Evolutionary conservation across 2,888 invertebrate genomes (phyloP).

Genomic region (Apamea monoglypha): DNA sequence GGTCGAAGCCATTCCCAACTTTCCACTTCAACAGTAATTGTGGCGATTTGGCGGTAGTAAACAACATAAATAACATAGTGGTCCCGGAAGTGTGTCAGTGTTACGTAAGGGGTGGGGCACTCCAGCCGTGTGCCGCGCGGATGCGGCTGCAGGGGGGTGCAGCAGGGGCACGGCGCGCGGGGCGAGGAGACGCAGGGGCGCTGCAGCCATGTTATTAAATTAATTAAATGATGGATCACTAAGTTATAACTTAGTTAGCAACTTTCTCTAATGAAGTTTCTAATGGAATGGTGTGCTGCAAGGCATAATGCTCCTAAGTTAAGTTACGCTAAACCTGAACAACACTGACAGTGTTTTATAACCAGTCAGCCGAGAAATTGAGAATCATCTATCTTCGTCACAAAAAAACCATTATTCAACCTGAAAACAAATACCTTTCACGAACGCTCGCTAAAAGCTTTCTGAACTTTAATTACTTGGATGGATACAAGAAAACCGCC

Average conservation of each 20-base stretch:
- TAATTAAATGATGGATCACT: slow-evolving; percentile 25
- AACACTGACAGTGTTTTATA: slow-evolving; percentile 51
- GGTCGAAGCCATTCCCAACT: slow-evolving; percentile 21
- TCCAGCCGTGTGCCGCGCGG: slow-evolving; percentile 25
- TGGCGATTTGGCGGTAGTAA: slow-evolving; percentile 49
- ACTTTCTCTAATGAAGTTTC: slow-evolving; percentile 11
- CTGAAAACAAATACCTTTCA: slow-evolving; percentile 66
- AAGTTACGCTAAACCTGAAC: slow-evolving; percentile 26
- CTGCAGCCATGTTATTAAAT: slow-evolving; percentile 37
- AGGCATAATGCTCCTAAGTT: not conserved
- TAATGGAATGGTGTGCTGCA: not conserved
- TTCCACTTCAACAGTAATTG: slow-evolving; percentile 34
- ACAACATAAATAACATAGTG: slow-evolving; percentile 62
- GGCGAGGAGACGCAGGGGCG: not conserved
- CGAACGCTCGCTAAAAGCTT: slow-evolving; percentile 67
- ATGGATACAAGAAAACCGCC: slow-evolving; percentile 63
- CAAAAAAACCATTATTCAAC: slow-evolving; percentile 66
- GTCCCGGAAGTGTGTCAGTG: slow-evolving; percentile 60
- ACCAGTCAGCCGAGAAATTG: slow-evolving; percentile 53
- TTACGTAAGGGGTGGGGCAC: slow-evolving; percentile 52
- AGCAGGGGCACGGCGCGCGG: not conserved
- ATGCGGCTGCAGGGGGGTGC: slow-evolving; percentile 54
- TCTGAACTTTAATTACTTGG: slow-evolving; percentile 70
- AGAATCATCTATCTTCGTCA: slow-evolving; percentile 64
- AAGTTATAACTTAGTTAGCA: slow-evolving; percentile 24